phyloP scores from a whole-genome alignment of 92 coral and sea anemone genomes.

The Hydrozoanthus gracilis region DNA sequence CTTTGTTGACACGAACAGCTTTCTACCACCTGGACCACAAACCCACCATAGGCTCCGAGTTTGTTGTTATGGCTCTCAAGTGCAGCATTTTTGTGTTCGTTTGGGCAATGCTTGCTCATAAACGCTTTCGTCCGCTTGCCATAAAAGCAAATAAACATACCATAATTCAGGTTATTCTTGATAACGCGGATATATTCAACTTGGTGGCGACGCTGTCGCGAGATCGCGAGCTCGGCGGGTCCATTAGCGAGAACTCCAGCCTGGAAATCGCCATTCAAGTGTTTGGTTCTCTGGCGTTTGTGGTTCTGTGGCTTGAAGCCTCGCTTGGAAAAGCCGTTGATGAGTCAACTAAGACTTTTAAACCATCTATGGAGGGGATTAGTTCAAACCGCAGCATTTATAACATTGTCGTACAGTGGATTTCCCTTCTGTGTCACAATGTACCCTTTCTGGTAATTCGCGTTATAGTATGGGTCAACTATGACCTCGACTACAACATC shows the following conservation, averaged over 20 bases:
- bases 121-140: conserved; percentile 30
- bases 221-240: conserved; percentile 41
- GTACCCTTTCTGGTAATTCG: conserved; percentile 58
- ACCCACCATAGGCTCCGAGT: conserved; percentile 37
- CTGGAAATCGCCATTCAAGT: conserved; percentile 55
- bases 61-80: conserved; percentile 37
- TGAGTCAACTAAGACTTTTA: conserved; percentile 24
- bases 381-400: conserved; percentile 34
- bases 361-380: conserved; percentile 28
- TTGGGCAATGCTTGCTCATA: conserved; percentile 31
- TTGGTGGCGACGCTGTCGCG: conserved; percentile 46
- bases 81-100: conserved; percentile 49
- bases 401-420: conserved; percentile 28
- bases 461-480: conserved; percentile 44
- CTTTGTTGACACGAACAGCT: conserved; percentile 52
- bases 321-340: conserved; percentile 45
- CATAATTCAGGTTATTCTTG: conserved; percentile 34
- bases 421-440: conserved; percentile 45
- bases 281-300: conserved; percentile 50
- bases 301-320: conserved; percentile 37
- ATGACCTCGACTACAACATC: conserved; percentile 37
- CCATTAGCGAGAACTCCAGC: conserved; percentile 20
- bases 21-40: conserved; percentile 41
- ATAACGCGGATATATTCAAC: conserved; percentile 54
- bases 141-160: conserved; percentile 38